Conservation (phyloP, 64 coral and sea anemone genomes). For the Pocillopora damicornis region DNA sequence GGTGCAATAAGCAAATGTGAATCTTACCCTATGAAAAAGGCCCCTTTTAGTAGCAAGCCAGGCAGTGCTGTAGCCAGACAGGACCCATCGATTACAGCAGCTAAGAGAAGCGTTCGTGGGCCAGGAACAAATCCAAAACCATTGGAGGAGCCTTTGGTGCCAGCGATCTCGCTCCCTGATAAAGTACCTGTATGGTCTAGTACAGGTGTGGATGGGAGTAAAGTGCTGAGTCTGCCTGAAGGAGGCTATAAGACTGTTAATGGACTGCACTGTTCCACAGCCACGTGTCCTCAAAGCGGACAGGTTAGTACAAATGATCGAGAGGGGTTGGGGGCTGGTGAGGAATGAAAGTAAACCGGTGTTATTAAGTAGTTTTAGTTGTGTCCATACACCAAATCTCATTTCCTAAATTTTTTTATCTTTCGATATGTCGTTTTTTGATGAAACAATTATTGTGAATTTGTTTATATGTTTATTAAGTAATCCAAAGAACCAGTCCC, state of each 20-base stretch:
- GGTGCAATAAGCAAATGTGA: slow-evolving; percentile 78
- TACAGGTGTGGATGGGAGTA: slow-evolving; percentile 62
- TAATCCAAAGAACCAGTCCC: too few relatives aligned
- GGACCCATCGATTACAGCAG: slow-evolving; percentile 16
- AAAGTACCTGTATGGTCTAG: slow-evolving; percentile 71
- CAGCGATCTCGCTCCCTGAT: slow-evolving; percentile 52
- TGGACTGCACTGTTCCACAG: slow-evolving; percentile 63
- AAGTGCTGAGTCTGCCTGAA: slow-evolving; percentile 53
- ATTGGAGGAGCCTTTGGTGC: slow-evolving; percentile 64
- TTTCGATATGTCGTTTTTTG: too few relatives aligned
- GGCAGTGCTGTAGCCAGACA: slow-evolving; percentile 40
- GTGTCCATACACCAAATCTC: too few relatives aligned
- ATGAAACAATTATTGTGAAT: too few relatives aligned
- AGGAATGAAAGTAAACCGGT: too few relatives aligned
- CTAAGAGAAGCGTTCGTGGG: slow-evolving; percentile 46
- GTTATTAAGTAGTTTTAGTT: too few relatives aligned
- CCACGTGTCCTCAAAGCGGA: slow-evolving; percentile 75
- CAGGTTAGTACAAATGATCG: slow-evolving; percentile 57
- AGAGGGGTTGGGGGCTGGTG: background rate
- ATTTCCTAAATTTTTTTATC: too few relatives aligned
- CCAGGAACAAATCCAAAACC: slow-evolving; percentile 46
- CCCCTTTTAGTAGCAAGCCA: slow-evolving; percentile 45
- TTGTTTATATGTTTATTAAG: too few relatives aligned
- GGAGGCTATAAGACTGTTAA: slow-evolving; percentile 55
- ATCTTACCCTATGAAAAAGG: slow-evolving; percentile 47